A percentile compares a stretch with the other conserved stretches of the same genome.
These are phyloP conservation scores for Linurgus olivaceus DNA, from an alignment of 2,797 vertebrate species.

Conservation along the genomic window DNA sequence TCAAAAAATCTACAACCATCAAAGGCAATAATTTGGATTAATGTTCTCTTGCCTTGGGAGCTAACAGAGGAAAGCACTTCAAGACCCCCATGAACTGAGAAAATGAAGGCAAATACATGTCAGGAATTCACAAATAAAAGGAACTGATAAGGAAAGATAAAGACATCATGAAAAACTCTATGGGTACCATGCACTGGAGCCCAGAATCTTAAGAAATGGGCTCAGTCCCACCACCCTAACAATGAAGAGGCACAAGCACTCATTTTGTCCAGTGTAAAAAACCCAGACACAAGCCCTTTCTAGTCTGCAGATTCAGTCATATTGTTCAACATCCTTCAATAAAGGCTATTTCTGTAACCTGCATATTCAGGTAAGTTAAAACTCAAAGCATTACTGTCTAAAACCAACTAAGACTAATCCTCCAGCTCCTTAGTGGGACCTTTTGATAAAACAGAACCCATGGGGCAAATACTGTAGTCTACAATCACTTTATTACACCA, in stretches of 20 bases:
- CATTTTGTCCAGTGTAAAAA: neutral
- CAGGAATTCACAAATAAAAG: neutral
- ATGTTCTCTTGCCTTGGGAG: neutral
- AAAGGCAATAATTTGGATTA: neutral
- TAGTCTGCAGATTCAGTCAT: neutral
- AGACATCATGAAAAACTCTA: neutral
- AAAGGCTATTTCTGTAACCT: neutral
- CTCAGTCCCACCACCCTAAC: neutral
- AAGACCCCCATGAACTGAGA: neutral
- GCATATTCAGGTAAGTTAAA: neutral
- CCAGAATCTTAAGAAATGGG: neutral
- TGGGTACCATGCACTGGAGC: neutral
- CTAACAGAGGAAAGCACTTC: neutral
- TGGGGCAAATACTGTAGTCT: neutral
- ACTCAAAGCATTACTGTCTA: neutral
- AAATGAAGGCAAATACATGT: neutral
- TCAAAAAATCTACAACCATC: neutral
- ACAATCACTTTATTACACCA: neutral
- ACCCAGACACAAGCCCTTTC: neutral
- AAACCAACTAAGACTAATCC: neutral
- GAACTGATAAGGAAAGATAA: neutral
- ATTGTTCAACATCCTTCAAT: neutral
- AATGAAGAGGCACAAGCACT: neutral
- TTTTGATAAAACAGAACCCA: neutral
- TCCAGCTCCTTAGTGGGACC: neutral